A percentile compares a stretch with the other conserved stretches of the same genome.
phyloP scores from a whole-genome alignment of 2,888 invertebrate genomes.

The Diogma glabrata region DNA sequence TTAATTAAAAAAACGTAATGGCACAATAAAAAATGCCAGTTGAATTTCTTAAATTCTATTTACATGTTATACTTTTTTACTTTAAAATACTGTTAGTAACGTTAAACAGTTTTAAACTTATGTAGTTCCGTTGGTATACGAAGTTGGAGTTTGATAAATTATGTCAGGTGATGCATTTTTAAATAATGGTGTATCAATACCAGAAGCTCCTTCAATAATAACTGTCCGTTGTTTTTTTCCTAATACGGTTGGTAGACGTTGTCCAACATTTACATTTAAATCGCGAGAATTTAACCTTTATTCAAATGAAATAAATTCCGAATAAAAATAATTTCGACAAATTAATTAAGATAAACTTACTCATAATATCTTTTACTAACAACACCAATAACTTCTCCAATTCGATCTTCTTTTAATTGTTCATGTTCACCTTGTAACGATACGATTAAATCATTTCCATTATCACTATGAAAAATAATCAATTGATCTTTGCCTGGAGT shows the following conservation, averaged over 20 bases:
- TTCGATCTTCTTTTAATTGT: constrained; percentile 51
- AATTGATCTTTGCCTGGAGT: constrained; percentile 81
- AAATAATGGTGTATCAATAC: constrained; percentile 32
- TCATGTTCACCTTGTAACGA: constrained; percentile 45
- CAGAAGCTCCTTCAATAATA: constrained; percentile 30
- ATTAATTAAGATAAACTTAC: constrained; percentile 41
- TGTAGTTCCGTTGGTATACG: constrained; percentile 21
- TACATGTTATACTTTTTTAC: too few species aligned
- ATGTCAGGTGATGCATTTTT: constrained; percentile 31
- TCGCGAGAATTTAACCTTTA: constrained; percentile 57
- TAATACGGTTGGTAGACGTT: constrained; percentile 68
- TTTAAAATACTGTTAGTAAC: constrained; percentile 3
- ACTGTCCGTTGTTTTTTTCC: constrained; percentile 59
- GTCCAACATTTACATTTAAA: constrained; percentile 57
- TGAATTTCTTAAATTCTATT: too few species aligned
- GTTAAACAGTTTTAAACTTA: background rate
- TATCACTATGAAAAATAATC: constrained; percentile 72
- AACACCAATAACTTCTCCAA: constrained; percentile 79
- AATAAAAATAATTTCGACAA: background rate
- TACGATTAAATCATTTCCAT: constrained; percentile 82
- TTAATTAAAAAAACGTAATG: too few species aligned
- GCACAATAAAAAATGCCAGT: too few species aligned
- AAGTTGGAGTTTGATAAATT: constrained; percentile 35
- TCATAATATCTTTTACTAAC: constrained; percentile 61
- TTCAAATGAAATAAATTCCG: constrained; percentile 20